Evolutionary conservation across 2,888 invertebrate species (phyloP).

Genomic region (Synergus japonicus): DNA sequence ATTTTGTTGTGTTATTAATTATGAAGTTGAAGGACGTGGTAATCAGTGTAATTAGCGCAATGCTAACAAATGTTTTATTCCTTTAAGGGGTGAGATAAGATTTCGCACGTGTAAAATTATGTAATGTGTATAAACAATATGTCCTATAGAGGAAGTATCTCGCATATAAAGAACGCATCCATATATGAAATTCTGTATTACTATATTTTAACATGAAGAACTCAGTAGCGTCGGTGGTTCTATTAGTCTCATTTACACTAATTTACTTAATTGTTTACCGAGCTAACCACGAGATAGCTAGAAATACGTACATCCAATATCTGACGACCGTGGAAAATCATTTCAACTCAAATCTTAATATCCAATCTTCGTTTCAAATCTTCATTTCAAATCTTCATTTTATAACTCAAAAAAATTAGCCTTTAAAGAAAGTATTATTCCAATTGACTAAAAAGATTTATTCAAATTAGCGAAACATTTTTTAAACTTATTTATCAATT

Average conservation of each 20-base stretch:
- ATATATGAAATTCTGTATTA: background rate
- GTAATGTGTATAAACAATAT: background rate
- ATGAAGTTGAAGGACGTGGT: background rate
- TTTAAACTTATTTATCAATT: no score
- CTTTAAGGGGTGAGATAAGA: slow-evolving; percentile 4
- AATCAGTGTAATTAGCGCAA: background rate
- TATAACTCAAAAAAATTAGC: background rate
- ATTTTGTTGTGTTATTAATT: background rate
- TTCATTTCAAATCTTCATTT: background rate
- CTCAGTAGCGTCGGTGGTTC: slow-evolving; percentile 53
- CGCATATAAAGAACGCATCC: background rate
- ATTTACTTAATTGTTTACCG: slow-evolving; percentile 67
- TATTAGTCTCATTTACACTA: slow-evolving; percentile 69
- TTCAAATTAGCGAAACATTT: background rate
- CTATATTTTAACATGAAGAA: slow-evolving; percentile 29
- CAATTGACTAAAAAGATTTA: background rate
- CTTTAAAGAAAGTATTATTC: background rate
- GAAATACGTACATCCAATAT: slow-evolving; percentile 40
- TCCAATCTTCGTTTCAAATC: background rate
- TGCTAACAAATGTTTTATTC: background rate
- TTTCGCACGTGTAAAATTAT: background rate
- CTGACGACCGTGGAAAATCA: slow-evolving; percentile 32
- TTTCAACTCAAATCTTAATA: background rate
- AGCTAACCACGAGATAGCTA: slow-evolving; percentile 49
- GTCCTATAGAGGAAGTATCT: background rate